Evolutionary conservation across 2,797 vertebrate species (phyloP).

Genomic region (Cephalopachus bancanus): DNA sequence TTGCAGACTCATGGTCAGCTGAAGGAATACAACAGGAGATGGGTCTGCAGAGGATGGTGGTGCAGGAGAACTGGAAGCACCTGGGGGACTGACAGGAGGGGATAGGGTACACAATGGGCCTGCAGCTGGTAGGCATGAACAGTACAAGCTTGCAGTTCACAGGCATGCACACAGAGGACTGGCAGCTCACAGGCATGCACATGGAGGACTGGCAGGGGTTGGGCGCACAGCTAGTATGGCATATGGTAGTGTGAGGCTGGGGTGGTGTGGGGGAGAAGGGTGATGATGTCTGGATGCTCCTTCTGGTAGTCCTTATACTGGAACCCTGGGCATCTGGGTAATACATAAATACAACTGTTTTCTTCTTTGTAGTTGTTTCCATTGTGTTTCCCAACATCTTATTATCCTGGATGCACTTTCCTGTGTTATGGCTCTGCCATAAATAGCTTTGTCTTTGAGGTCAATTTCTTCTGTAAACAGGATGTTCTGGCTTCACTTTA

Average conservation of each 20-base stretch:
- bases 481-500: not conserved
- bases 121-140: not conserved
- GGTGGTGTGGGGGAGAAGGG: not conserved
- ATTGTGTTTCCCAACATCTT: not conserved
- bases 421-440: not conserved
- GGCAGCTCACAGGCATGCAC: not conserved
- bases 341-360: not conserved
- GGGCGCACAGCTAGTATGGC: conserved; percentile 21
- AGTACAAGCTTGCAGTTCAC: not conserved
- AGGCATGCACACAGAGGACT: not conserved
- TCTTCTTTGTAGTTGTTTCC: not conserved
- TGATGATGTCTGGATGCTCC: not conserved
- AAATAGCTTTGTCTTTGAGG: not conserved
- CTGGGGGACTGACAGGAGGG: conserved; percentile 22
- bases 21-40: not conserved
- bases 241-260: not conserved
- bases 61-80: not conserved
- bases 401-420: not conserved
- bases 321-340: too few relatives aligned
- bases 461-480: not conserved
- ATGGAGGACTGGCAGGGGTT: not conserved
- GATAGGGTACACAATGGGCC: not conserved
- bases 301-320: not conserved
- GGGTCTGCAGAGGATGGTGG: not conserved
- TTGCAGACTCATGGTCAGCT: not conserved